phyloP scores from a whole-genome alignment of 2,113 vertebrate genomes.

The Cnemophilus loriae region DNA sequence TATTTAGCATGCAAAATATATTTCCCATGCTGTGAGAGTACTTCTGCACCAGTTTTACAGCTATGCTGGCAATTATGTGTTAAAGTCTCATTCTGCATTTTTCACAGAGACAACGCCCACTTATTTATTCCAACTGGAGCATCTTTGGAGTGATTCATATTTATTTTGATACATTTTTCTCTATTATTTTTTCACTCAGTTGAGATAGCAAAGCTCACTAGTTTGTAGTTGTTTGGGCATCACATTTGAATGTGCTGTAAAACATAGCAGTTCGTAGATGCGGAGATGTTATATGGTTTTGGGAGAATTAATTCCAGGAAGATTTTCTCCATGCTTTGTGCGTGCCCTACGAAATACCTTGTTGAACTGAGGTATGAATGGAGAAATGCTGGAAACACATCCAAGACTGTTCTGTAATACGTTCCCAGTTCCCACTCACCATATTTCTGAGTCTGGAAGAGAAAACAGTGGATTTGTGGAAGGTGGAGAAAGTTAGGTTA shows the following conservation, averaged over 20 bases:
- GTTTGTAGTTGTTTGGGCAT: neutral
- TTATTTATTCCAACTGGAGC: neutral
- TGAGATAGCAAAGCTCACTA: neutral
- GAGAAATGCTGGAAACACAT: neutral
- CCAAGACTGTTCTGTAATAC: neutral
- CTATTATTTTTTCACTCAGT: neutral
- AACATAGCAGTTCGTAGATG: neutral
- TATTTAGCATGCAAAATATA: slow-evolving; percentile 20
- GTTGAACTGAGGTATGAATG: neutral
- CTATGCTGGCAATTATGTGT: neutral
- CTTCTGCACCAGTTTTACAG: neutral
- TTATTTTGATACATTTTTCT: neutral
- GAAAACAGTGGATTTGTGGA: neutral
- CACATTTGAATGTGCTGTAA: neutral
- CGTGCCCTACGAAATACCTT: neutral
- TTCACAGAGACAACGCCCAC: neutral
- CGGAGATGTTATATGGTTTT: fast-evolving
- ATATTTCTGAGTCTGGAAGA: neutral
- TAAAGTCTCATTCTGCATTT: neutral
- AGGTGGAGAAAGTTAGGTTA: neutral
- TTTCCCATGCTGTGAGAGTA: neutral
- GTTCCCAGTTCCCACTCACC: neutral
- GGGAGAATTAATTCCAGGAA: neutral
- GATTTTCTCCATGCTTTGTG: neutral
- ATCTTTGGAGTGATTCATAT: neutral